Percentiles rank a stretch among this genome's conserved stretches.
Evolutionary conservation across 37 sponge, comb jelly and placozoan species (phyloP).

Genomic region (Agelas oroides): DNA sequence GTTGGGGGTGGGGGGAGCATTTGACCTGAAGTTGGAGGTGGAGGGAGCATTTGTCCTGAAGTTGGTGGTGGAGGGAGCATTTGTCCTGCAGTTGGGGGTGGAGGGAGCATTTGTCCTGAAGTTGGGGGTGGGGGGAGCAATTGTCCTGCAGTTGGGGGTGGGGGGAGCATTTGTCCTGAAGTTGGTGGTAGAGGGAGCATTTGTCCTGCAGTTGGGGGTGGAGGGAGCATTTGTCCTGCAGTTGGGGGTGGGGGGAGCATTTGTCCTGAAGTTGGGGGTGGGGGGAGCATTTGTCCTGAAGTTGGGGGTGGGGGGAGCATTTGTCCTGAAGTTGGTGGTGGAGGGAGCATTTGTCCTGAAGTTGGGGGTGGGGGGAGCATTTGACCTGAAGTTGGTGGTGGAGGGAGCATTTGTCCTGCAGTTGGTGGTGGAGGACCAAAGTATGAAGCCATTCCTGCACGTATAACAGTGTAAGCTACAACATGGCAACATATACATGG

Average conservation of each 20-base stretch:
- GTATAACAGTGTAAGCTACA: no score
- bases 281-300: background rate
- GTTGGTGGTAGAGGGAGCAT: background rate
- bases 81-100: constrained; percentile 6
- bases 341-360: constrained; percentile 10
- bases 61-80: background rate
- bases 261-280: constrained; percentile 1
- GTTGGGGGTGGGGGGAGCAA: background rate
- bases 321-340: background rate
- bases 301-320: constrained; percentile 9
- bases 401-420: constrained; percentile 6
- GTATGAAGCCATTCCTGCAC: no score
- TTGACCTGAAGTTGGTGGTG: background rate
- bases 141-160: constrained; percentile 6
- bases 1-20: background rate
- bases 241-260: constrained; percentile 27
- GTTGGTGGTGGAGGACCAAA: no score
- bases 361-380: background rate
- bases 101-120: background rate
- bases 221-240: background rate
- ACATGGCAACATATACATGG: no score
- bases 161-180: background rate
- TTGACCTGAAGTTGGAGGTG: background rate
- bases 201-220: constrained; percentile 2
- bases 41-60: constrained; percentile 2